A percentile compares a stretch with the other conserved stretches of the same genome.
phyloP scores from a whole-genome alignment of 2,113 vertebrate species.

The Geothlypis trichas region DNA sequence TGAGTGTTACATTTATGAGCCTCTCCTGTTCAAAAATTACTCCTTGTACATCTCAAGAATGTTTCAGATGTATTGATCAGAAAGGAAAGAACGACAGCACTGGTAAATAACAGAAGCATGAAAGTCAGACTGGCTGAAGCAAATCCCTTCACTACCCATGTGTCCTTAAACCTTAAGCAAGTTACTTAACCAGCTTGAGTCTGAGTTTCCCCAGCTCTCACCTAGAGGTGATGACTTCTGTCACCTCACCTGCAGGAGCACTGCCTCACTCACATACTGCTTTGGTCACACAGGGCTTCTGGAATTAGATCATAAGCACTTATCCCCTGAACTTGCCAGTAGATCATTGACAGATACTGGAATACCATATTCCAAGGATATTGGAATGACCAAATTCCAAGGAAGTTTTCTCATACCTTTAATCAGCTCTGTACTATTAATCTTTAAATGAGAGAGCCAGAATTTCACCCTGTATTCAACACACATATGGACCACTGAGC shows the following conservation, averaged over 20 bases:
- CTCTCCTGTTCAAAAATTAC: neutral
- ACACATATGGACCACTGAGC: neutral
- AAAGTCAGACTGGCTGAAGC: neutral
- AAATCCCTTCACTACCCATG: neutral
- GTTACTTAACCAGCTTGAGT: neutral
- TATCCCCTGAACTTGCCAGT: neutral
- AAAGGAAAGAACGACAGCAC: neutral
- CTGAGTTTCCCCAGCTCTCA: neutral
- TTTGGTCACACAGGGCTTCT: neutral
- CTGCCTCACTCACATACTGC: neutral
- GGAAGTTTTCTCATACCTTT: neutral
- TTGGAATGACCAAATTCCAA: neutral
- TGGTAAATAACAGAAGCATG: neutral
- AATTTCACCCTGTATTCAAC: neutral
- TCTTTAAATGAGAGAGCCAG: neutral
- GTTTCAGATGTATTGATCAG: neutral
- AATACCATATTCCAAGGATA: neutral
- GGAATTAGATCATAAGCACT: neutral
- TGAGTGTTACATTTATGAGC: neutral
- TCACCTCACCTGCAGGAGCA: neutral
- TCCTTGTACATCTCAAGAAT: neutral
- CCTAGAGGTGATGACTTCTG: neutral
- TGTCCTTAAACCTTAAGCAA: neutral
- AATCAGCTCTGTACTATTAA: neutral
- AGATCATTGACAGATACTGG: neutral